These are phyloP conservation scores for Chelon auratus DNA, from an alignment of 2,797 vertebrate genomes.

Conservation along the genomic window DNA sequence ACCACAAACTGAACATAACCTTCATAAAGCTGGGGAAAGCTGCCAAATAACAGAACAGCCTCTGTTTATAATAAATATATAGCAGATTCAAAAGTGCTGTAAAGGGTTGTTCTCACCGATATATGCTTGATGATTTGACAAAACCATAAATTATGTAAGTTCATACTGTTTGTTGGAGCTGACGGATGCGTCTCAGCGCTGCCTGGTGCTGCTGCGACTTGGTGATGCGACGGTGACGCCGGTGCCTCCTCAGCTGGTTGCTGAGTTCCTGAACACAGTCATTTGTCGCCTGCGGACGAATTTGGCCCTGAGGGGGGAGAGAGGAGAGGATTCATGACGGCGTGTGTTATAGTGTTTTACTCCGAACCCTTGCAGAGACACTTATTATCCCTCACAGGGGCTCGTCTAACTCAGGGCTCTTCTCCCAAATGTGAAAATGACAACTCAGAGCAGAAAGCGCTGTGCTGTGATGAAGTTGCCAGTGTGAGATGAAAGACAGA, in stretches of 20 bases:
- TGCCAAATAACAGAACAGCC: no score
- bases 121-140: neutral
- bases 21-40: no score
- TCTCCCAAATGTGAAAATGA: constrained; percentile 3
- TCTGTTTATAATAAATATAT: neutral
- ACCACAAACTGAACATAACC: no score
- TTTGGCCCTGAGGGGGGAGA: constrained; percentile 75
- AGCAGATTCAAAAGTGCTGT: neutral
- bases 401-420: constrained; percentile 3
- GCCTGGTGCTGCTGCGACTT: constrained; percentile 78
- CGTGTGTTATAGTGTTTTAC: no score
- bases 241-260: constrained; percentile 80
- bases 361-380: neutral
- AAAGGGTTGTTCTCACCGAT: neutral
- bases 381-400: neutral
- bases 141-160: neutral
- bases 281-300: constrained; percentile 81
- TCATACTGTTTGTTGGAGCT: constrained; percentile 87
- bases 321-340: neutral
- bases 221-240: constrained; percentile 78
- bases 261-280: constrained; percentile 87
- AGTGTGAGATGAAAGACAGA: constrained; percentile 20
- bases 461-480: constrained; percentile 9
- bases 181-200: constrained; percentile 78
- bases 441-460: constrained; percentile 14